Conservation (phyloP, 2,113 vertebrate species). For the Cochlearius cochlearius region DNA sequence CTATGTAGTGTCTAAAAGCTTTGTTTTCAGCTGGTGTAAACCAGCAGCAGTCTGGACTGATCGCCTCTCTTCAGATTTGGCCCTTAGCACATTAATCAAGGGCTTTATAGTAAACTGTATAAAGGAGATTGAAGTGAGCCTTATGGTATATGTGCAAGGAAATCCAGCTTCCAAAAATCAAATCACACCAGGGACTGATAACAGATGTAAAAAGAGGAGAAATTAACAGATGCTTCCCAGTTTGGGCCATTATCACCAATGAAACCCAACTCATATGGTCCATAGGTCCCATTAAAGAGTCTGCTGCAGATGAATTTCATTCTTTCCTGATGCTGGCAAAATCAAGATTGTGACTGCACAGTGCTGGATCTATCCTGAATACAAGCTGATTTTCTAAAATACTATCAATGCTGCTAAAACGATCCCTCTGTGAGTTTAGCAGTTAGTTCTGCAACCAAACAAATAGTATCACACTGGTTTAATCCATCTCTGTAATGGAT, state of each 20-base stretch:
- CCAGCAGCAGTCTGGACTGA: neutral
- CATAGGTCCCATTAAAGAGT: neutral
- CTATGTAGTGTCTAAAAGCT: conserved; percentile 19
- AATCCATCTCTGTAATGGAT: neutral
- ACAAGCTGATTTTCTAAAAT: neutral
- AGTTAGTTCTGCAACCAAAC: neutral
- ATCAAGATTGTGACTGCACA: neutral
- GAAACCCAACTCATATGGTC: neutral
- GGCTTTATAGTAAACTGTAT: conserved; percentile 16
- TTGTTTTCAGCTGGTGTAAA: conserved; percentile 52
- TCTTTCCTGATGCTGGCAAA: neutral
- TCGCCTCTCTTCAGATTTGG: neutral
- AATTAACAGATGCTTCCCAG: neutral
- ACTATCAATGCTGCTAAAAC: neutral
- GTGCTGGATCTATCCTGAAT: neutral
- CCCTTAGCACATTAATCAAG: conserved; percentile 23
- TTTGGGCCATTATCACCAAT: neutral
- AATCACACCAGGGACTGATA: conserved; percentile 16
- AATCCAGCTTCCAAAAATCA: conserved; percentile 43
- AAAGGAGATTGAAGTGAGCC: conserved; percentile 27
- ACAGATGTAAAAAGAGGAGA: conserved; percentile 32
- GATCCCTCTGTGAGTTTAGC: neutral
- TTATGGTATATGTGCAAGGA: conserved; percentile 22
- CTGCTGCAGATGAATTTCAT: neutral
- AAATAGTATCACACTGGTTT: neutral